Evolutionary conservation across 2,113 vertebrate genomes (phyloP).

Genomic region (Gobius niger): DNA sequence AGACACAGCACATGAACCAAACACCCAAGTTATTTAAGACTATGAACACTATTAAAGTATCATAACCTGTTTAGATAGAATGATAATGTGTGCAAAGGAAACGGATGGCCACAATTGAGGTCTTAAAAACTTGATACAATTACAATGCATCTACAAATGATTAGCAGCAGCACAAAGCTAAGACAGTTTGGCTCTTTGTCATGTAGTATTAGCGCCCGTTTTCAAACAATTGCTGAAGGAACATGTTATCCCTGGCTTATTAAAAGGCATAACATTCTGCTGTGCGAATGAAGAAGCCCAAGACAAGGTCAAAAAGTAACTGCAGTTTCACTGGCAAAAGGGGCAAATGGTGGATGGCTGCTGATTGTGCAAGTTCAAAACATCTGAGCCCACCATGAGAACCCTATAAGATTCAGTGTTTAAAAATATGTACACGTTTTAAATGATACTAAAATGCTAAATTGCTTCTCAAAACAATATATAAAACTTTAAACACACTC

Average conservation of each 20-base stretch:
- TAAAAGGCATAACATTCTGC: slow-evolving; percentile 40
- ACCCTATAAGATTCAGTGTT: slow-evolving; percentile 62
- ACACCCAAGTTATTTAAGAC: slow-evolving; percentile 19
- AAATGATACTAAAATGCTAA: slow-evolving; percentile 65
- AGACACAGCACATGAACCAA: not conserved
- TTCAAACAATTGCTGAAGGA: slow-evolving; percentile 19
- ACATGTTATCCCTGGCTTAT: slow-evolving; percentile 10
- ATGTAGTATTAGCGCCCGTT: not conserved
- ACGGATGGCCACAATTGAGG: slow-evolving; percentile 1
- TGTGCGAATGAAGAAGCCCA: slow-evolving; percentile 34
- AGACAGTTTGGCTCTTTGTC: slow-evolving; percentile 47
- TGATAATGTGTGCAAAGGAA: slow-evolving; percentile 13
- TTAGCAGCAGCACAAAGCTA: slow-evolving; percentile 41
- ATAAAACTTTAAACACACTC: slow-evolving; percentile 29
- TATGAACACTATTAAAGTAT: not conserved
- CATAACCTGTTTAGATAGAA: not conserved
- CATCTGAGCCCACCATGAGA: slow-evolving; percentile 58
- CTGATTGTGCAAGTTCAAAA: slow-evolving; percentile 73
- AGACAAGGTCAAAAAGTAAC: slow-evolving; percentile 22
- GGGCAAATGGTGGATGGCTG: slow-evolving; percentile 43
- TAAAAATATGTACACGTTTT: slow-evolving; percentile 73
- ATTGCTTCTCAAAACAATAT: slow-evolving; percentile 36
- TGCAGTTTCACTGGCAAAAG: slow-evolving; percentile 66
- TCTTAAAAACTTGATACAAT: slow-evolving; percentile 15
- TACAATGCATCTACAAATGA: slow-evolving; percentile 33